Percentiles rank a stretch among this genome's conserved stretches.
These are phyloP conservation scores for Phalacrocorax aristotelis DNA, from an alignment of 2,113 vertebrate genomes.

Conservation along the genomic window DNA sequence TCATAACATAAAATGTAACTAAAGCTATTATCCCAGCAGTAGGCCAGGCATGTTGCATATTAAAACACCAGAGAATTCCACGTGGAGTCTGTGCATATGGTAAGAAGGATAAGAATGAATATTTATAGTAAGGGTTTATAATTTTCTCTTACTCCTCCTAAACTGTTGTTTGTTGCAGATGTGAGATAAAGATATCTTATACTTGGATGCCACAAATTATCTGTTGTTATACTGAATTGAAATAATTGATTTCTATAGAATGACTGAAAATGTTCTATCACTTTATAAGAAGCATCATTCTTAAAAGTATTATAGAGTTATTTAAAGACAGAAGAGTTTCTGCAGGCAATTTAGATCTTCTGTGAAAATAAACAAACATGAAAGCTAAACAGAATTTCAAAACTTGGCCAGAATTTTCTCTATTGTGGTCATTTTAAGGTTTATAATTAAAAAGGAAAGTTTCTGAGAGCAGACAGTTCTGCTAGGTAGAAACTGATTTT, in stretches of 20 bases:
- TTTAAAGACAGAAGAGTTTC: not conserved
- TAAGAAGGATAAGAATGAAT: not conserved
- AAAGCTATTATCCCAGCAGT: not conserved
- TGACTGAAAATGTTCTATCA: not conserved
- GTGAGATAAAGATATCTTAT: not conserved
- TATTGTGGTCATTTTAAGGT: not conserved
- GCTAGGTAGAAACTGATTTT: not conserved
- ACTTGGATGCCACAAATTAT: not conserved
- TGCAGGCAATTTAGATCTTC: not conserved
- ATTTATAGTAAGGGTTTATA: not conserved
- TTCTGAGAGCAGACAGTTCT: not conserved
- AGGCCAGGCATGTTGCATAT: not conserved
- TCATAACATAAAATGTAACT: not conserved
- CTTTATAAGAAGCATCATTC: not conserved
- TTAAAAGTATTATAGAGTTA: not conserved
- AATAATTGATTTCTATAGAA: not conserved
- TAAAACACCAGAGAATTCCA: not conserved
- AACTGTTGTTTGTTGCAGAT: not conserved
- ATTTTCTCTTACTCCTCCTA: not conserved
- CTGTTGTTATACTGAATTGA: not conserved
- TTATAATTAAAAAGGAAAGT: not conserved
- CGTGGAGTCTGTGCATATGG: not conserved
- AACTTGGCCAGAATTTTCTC: not conserved
- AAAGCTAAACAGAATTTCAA: not conserved
- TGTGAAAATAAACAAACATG: not conserved